Evolutionary conservation across 2,888 invertebrate species (phyloP).

Genomic region (Phaonia tiefii): DNA sequence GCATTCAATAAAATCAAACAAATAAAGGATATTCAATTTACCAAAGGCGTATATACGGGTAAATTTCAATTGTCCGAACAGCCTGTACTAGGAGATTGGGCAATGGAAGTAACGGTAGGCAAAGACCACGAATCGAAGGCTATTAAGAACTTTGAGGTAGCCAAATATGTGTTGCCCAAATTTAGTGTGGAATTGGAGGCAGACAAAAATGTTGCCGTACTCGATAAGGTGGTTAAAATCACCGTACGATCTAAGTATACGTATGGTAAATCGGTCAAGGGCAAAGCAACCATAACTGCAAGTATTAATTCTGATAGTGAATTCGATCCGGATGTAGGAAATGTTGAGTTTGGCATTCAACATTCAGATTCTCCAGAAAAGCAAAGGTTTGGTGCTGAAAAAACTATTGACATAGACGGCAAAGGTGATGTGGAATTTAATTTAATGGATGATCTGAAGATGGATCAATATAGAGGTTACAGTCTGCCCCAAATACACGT

Average conservation of each 20-base stretch:
- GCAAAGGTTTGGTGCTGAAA: slow-evolving; percentile 83
- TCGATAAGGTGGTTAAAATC: slow-evolving; percentile 86
- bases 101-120: slow-evolving; percentile 84
- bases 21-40: slow-evolving; percentile 86
- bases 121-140: slow-evolving; percentile 77
- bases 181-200: slow-evolving; percentile 91
- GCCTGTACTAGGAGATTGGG: slow-evolving; percentile 94
- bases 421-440: slow-evolving; percentile 87
- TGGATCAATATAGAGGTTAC: slow-evolving; percentile 82
- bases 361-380: neutral
- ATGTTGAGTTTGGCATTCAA: slow-evolving; percentile 84
- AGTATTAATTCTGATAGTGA: slow-evolving; percentile 41
- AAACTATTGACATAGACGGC: slow-evolving; percentile 86
- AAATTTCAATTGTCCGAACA: slow-evolving; percentile 88
- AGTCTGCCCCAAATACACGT: neutral
- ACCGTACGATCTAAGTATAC: slow-evolving; percentile 84
- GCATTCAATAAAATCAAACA: slow-evolving; percentile 88
- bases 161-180: slow-evolving; percentile 59
- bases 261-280: slow-evolving; percentile 91
- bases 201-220: slow-evolving; percentile 90
- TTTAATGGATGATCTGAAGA: slow-evolving; percentile 88
- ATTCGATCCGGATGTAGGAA: slow-evolving; percentile 84
- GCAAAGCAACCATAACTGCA: slow-evolving; percentile 88
- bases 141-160: slow-evolving; percentile 67
- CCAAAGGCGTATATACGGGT: slow-evolving; percentile 87